These are phyloP conservation scores for Telenomus remus DNA, from an alignment of 1,140 invertebrate genomes.

Conservation along the genomic window DNA sequence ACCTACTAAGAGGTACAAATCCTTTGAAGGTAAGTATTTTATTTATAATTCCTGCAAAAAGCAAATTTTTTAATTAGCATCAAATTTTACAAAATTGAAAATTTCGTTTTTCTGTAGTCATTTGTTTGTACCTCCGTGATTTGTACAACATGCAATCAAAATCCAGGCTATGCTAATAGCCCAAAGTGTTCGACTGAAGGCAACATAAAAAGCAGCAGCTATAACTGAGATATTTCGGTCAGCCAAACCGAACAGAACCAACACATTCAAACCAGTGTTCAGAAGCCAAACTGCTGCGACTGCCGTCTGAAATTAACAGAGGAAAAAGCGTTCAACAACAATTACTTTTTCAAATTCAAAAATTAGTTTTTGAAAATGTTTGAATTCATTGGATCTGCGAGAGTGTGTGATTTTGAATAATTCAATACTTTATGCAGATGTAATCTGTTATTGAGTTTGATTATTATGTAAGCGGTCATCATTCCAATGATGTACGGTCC, in stretches of 20 bases:
- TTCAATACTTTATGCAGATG: constrained; percentile 64
- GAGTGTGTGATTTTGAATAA: too few relatives aligned
- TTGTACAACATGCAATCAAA: constrained; percentile 74
- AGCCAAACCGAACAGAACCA: constrained; percentile 70
- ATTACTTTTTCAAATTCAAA: too few relatives aligned
- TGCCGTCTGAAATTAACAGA: constrained; percentile 62
- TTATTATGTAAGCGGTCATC: constrained; percentile 69
- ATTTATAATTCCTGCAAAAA: constrained; percentile 67
- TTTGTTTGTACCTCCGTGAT: constrained; percentile 65
- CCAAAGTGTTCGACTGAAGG: constrained; percentile 73
- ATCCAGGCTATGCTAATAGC: constrained; percentile 74
- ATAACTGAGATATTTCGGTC: constrained; percentile 67
- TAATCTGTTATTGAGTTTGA: constrained; percentile 68
- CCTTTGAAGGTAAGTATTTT: constrained; percentile 70
- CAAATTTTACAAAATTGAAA: too few relatives aligned
- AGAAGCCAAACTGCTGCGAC: constrained; percentile 65
- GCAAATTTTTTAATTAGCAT: constrained; percentile 3
- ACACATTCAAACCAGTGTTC: constrained; percentile 68
- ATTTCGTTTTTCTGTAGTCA: too few relatives aligned
- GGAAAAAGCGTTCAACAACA: background rate
- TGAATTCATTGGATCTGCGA: too few relatives aligned
- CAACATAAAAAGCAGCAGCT: constrained; percentile 68
- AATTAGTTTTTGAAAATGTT: too few relatives aligned
- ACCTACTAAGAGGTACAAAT: constrained; percentile 74
- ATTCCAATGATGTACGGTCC: constrained; percentile 75